Percentiles rank a stretch among this genome's conserved stretches.
phyloP scores from a whole-genome alignment of 1,140 invertebrate genomes.

The Bombus sibiricus region DNA sequence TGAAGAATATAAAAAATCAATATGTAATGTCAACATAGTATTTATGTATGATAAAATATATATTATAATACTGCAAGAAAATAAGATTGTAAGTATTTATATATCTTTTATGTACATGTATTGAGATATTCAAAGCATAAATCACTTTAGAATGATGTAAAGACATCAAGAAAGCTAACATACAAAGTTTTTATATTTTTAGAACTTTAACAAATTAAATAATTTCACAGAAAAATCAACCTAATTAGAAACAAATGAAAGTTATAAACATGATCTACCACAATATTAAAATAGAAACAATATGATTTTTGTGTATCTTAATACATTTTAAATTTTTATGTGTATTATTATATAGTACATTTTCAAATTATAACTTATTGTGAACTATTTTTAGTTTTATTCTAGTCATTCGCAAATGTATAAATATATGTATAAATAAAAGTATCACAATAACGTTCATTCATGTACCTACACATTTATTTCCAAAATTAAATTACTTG shows the following conservation, averaged over 20 bases:
- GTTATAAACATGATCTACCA: not conserved
- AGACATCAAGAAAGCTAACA: not conserved
- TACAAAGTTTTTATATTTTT: not conserved
- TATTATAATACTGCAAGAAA: conserved; percentile 14
- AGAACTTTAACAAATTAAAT: not conserved
- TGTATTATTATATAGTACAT: not conserved
- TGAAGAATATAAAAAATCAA: not conserved
- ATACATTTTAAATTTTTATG: conserved; percentile 13
- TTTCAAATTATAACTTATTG: not conserved
- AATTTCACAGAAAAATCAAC: not conserved
- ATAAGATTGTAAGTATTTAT: not conserved
- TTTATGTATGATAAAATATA: conserved; percentile 10
- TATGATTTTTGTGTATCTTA: conserved; percentile 21
- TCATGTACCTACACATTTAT: not conserved
- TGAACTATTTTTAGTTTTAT: conserved; percentile 5
- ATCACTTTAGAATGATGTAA: not conserved
- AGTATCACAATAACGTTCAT: conserved; percentile 8
- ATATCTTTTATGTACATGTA: conserved; percentile 36
- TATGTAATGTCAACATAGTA: not conserved
- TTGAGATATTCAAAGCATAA: conserved; percentile 4
- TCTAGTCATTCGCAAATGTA: conserved; percentile 34
- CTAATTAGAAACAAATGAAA: not conserved
- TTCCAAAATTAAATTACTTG: not conserved
- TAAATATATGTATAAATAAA: conserved; percentile 43
- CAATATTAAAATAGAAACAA: not conserved